phyloP scores from a whole-genome alignment of 1,140 invertebrate species.

The Fopius arisanus region DNA sequence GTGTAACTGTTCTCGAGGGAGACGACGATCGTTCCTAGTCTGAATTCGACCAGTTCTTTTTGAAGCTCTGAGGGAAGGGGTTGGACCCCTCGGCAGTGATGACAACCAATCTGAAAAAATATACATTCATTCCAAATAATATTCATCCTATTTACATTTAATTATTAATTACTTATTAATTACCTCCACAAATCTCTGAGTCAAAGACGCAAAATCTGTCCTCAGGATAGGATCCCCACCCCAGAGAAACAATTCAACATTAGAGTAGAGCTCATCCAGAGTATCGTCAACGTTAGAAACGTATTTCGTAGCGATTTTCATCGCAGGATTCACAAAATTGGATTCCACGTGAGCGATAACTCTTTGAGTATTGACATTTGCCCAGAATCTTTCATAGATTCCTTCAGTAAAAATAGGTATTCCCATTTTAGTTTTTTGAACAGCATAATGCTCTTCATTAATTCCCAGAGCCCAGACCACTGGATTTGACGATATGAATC shows the following conservation, averaged over 20 bases:
- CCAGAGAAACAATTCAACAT: conserved; percentile 57
- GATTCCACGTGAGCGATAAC: conserved; percentile 42
- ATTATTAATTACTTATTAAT: no score
- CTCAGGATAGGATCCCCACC: conserved; percentile 52
- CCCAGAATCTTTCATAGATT: conserved; percentile 49
- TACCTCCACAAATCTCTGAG: conserved; percentile 52
- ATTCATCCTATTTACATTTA: no score
- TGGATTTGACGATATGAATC: conserved; percentile 51
- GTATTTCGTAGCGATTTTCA: conserved; percentile 44
- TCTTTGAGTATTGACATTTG: conserved; percentile 44
- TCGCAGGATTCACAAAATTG: conserved; percentile 46
- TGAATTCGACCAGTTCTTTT: conserved; percentile 52
- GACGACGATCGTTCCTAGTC: conserved; percentile 47
- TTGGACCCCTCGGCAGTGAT: conserved; percentile 56
- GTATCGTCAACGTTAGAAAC: conserved; percentile 38
- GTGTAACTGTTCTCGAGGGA: conserved; percentile 50
- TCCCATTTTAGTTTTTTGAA: conserved; percentile 54
- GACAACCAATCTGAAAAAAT: conserved; percentile 55
- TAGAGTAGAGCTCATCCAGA: conserved; percentile 51
- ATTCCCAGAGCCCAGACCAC: conserved; percentile 54
- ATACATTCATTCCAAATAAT: conserved; percentile 17
- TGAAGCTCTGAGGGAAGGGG: conserved; percentile 50
- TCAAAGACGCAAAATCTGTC: conserved; percentile 51
- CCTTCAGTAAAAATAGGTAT: conserved; percentile 49
- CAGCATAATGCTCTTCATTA: conserved; percentile 56